Evolutionary conservation across 2,797 vertebrate species (phyloP).

Genomic region (Sebastes minor): DNA sequence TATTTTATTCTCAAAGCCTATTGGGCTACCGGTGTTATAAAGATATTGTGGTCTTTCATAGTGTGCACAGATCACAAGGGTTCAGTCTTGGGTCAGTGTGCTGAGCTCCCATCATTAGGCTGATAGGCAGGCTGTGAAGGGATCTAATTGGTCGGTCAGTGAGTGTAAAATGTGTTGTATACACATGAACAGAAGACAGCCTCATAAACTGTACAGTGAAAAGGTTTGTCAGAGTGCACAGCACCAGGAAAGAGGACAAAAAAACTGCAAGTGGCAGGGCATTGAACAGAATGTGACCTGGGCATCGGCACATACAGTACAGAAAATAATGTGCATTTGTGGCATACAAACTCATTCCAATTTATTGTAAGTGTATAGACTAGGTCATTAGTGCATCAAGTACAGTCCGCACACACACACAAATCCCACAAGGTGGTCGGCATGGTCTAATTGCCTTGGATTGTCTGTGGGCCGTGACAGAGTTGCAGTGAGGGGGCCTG

Average conservation of each 20-base stretch:
- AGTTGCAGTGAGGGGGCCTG: conserved; percentile 51
- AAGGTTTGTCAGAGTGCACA: conserved; percentile 46
- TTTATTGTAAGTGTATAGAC: conserved; percentile 44
- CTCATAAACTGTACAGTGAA: conserved; percentile 50
- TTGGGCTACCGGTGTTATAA: conserved; percentile 1
- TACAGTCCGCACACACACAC: conserved; percentile 41
- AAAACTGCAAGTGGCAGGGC: conserved; percentile 28
- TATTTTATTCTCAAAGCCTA: neutral
- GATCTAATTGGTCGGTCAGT: conserved; percentile 72
- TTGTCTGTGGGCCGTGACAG: conserved; percentile 66
- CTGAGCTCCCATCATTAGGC: conserved; percentile 69
- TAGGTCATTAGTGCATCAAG: conserved; percentile 70
- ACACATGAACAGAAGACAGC: conserved; percentile 66
- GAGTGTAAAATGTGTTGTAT: conserved; percentile 67
- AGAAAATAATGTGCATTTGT: conserved; percentile 17
- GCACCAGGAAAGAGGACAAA: conserved; percentile 26
- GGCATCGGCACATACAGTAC: conserved; percentile 15
- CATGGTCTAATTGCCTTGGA: conserved; percentile 67
- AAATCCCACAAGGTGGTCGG: conserved; percentile 30
- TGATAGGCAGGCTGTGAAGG: conserved; percentile 57
- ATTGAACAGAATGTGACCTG: conserved; percentile 30
- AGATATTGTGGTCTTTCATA: conserved; percentile 20
- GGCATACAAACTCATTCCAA: neutral
- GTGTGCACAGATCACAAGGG: conserved; percentile 38
- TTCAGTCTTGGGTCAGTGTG: conserved; percentile 65